Percentiles rank a stretch among this genome's conserved stretches.
Evolutionary conservation across 1,140 invertebrate genomes (phyloP).

Genomic region (Cydia pomonella): DNA sequence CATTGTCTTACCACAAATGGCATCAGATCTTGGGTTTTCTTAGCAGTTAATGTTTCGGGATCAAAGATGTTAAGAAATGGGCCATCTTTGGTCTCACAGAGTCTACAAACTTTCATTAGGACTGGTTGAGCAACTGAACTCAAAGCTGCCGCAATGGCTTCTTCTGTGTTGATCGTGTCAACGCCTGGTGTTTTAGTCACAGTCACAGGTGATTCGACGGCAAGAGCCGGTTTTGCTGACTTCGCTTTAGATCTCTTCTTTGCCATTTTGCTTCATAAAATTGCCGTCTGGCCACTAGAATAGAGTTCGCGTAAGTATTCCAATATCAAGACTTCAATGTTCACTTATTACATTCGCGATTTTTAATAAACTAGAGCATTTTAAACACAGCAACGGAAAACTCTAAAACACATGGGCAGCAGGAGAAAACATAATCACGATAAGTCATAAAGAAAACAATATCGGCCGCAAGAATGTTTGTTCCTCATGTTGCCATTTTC

Average conservation of each 20-base stretch:
- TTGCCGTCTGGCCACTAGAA: conserved; percentile 9
- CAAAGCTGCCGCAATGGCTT: conserved; percentile 53
- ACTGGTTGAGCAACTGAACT: conserved; percentile 50
- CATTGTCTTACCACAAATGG: conserved; percentile 64
- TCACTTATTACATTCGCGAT: neutral
- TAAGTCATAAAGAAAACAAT: conserved; percentile 28
- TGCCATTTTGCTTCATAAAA: conserved; percentile 49
- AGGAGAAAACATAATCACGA: neutral
- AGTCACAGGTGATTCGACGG: conserved; percentile 13
- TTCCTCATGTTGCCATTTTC: conserved; percentile 5
- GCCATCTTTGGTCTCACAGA: conserved; percentile 72
- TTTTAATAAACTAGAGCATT: neutral
- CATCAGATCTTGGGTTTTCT: conserved; percentile 71
- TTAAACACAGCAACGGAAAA: neutral
- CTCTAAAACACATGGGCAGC: neutral
- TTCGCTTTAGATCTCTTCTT: conserved; percentile 63
- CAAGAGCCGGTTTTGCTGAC: conserved; percentile 40
- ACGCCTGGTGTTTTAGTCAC: conserved; percentile 36
- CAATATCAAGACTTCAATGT: neutral
- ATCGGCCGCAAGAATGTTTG: conserved; percentile 3
- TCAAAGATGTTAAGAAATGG: conserved; percentile 75
- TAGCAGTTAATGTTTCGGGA: conserved; percentile 60
- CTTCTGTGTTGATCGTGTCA: conserved; percentile 44
- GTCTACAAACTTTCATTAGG: conserved; percentile 65
- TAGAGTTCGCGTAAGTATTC: neutral